A percentile compares a stretch with the other conserved stretches of the same genome.
Evolutionary conservation across 2,797 vertebrate species (phyloP).

Genomic region (Peromyscus aztecus): DNA sequence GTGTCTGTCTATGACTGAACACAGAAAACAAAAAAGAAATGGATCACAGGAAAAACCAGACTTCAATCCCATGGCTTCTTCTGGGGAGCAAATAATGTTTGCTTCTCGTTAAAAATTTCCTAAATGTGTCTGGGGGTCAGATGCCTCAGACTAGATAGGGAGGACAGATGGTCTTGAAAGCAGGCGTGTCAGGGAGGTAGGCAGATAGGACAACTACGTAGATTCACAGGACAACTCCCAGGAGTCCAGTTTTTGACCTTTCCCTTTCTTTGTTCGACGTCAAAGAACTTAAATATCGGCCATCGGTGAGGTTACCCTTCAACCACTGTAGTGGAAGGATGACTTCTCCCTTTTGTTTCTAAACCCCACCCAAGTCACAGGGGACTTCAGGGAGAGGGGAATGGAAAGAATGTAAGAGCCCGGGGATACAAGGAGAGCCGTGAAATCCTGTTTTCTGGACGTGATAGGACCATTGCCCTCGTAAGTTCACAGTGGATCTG

Average conservation of each 20-base stretch:
- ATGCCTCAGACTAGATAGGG: background rate
- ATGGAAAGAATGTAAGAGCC: background rate
- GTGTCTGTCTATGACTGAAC: slow-evolving; percentile 7
- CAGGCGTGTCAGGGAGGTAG: background rate
- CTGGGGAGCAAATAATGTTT: background rate
- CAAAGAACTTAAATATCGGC: background rate
- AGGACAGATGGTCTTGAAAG: background rate
- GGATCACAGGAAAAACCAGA: background rate
- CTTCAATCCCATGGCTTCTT: background rate
- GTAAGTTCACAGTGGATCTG: background rate
- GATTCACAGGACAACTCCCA: background rate
- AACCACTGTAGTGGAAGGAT: background rate
- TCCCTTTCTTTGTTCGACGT: slow-evolving; percentile 10
- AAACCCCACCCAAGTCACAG: background rate
- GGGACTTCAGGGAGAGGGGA: background rate
- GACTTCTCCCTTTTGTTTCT: background rate
- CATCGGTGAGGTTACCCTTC: background rate
- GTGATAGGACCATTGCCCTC: background rate
- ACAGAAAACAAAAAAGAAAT: background rate
- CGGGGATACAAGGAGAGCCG: background rate
- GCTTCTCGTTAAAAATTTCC: background rate
- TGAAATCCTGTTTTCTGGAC: background rate
- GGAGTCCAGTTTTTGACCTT: background rate
- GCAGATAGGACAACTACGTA: background rate
- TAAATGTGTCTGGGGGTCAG: background rate